Percentiles rank a stretch among this genome's conserved stretches.
Evolutionary conservation across 2,888 invertebrate species (phyloP).

Genomic region (Trichogramma dendrolimi): DNA sequence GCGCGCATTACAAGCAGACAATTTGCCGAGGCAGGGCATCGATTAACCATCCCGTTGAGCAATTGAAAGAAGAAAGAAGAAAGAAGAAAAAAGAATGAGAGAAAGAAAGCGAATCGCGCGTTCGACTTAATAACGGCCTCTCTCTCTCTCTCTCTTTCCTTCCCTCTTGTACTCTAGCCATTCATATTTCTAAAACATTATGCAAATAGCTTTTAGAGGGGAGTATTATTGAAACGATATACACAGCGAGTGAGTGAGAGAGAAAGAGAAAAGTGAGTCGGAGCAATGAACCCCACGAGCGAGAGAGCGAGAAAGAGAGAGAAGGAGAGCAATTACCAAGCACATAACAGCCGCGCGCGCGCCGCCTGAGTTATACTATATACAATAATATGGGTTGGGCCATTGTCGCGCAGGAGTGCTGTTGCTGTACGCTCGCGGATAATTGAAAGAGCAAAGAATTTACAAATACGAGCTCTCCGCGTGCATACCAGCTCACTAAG

Average conservation of each 20-base stretch:
- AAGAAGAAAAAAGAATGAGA: not conserved
- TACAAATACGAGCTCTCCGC: too few species aligned
- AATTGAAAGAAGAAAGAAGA: conserved; percentile 1
- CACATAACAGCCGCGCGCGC: too few species aligned
- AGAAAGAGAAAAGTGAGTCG: too few species aligned
- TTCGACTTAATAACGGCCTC: conserved; percentile 6
- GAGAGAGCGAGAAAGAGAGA: not conserved
- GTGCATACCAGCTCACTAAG: too few species aligned
- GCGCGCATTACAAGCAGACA: conserved; percentile 6
- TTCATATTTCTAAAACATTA: conserved; percentile 30
- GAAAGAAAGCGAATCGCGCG: not conserved
- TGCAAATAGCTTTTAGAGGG: conserved; percentile 11
- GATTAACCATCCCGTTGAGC: conserved; percentile 12
- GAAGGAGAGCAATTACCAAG: conserved; percentile 6
- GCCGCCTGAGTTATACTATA: too few species aligned
- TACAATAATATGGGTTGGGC: not conserved
- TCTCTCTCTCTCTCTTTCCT: conserved; percentile 12
- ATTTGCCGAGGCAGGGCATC: conserved; percentile 10
- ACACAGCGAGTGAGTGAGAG: too few species aligned
- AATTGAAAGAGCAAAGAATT: conserved; percentile 20
- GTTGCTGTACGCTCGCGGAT: conserved; percentile 9
- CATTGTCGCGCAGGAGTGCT: conserved; percentile 12
- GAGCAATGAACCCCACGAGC: not conserved
- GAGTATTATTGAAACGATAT: too few species aligned
- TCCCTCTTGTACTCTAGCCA: conserved; percentile 25